Evolutionary conservation across 2,797 vertebrate species (phyloP), one percentile per base, ranked within the genome.

Genomic region (Sebastiscus albofasciatus): DNA sequence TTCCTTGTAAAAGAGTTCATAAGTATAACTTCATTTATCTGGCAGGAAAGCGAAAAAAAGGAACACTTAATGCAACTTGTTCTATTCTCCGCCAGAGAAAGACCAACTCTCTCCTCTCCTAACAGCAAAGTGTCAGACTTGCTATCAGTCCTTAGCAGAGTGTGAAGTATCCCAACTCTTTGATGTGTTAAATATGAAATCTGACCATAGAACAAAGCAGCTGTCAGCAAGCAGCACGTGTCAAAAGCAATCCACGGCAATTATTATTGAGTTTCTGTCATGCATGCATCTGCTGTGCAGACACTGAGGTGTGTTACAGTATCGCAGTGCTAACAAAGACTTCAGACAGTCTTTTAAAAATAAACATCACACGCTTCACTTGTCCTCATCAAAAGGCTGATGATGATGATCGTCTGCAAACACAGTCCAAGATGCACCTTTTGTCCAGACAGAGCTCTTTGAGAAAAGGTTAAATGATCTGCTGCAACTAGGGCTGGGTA

Each of bases 131-230:
- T 88, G 87, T 90, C 87, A 89, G 80, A 84, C 84, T 79, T 80
- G 81, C 85, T 85, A 87, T 91, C 61, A 86, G 88, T 88, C 85
- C 76, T 81, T 66, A 71, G 83, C 81, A 34, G 85, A 83, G 89
- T 91, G 87, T 81, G 82, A 84, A 89, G 87, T 83, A 92, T 86
- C 72, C 87, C 22, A 93, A 95, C 95, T 94, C 96, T 97, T 97
- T 97, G 96, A 98, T 97, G 96, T 97, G 97, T 96, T 97, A 96
- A 97, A 96, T 96, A 96, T 96, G 95, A 96, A 97, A 97, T 96
- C 96, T 97, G 96, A 97, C 96, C 95, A 95, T 92, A 97, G 97
- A 98, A 97, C 97, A 97, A 98, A 98, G 97, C 95, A 95, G 93
- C 96, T 97, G 96, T 97, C 97, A 97, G 94, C 94, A 92, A 95